Evolutionary conservation across 2,113 vertebrate genomes (phyloP).

Genomic region (Percina caprodes): DNA sequence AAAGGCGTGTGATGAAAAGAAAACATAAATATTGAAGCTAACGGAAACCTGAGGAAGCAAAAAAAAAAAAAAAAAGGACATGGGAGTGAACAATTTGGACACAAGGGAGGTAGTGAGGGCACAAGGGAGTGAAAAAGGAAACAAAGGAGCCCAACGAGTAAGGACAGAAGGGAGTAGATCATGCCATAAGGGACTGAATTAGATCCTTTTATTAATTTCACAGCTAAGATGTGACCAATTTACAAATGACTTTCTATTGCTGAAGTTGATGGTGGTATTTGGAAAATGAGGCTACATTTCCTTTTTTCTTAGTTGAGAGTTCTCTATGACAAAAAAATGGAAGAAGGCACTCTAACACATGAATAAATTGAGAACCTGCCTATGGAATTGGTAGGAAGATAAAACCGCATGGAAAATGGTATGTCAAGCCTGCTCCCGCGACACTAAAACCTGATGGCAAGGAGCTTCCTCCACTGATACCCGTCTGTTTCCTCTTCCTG

Average conservation of each 20-base stretch:
- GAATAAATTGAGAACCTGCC: background rate
- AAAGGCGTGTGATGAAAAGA: constrained; percentile 10
- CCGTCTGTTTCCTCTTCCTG: constrained; percentile 81
- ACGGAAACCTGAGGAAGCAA: background rate
- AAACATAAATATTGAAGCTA: background rate
- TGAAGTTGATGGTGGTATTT: background rate
- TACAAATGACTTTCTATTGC: background rate
- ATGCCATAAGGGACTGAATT: background rate
- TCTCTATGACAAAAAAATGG: background rate
- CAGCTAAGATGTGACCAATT: background rate
- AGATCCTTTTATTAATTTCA: background rate
- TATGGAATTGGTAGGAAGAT: background rate
- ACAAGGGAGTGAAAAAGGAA: constrained; percentile 4
- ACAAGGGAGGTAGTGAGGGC: background rate
- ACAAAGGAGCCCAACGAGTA: background rate
- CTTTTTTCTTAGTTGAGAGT: background rate
- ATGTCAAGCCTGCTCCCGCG: background rate
- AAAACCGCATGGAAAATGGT: background rate
- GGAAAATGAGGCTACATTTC: background rate
- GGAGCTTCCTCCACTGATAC: constrained; percentile 70
- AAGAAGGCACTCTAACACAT: background rate
- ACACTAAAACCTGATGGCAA: constrained; percentile 8
- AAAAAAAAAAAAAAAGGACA: constrained; percentile 18
- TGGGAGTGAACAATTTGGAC: too few species aligned
- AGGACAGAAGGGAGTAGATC: background rate